Conservation (phyloP, 2,113 vertebrate genomes). For the Mus pahari region DNA sequence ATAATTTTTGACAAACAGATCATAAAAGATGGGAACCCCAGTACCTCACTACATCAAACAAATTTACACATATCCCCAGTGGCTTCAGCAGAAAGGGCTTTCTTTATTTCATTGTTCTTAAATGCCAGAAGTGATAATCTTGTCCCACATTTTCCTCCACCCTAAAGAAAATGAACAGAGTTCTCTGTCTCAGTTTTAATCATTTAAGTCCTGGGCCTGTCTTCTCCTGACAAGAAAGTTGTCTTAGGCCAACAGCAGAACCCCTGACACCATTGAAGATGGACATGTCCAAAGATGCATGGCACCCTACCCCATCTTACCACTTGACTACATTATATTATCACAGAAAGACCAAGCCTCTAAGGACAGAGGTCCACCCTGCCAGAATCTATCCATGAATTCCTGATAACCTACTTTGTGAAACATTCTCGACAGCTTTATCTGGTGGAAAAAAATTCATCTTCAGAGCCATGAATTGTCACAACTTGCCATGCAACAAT, state of each 20-base stretch:
- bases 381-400: background rate
- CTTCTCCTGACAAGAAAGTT: background rate
- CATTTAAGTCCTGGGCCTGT: background rate
- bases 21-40: constrained; percentile 4
- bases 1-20: constrained; percentile 29
- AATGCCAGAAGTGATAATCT: background rate
- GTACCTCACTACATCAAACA: background rate
- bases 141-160: background rate
- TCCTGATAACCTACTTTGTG: background rate
- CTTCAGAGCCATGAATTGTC: constrained; percentile 41
- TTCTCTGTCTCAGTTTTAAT: background rate
- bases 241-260: background rate
- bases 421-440: background rate
- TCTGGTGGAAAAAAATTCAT: constrained; percentile 45
- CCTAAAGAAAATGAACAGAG: background rate
- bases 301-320: background rate
- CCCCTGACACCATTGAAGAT: background rate
- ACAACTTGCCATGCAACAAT: constrained; percentile 30
- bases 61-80: background rate
- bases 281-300: fast-evolving
- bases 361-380: background rate
- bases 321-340: background rate
- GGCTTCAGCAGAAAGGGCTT: background rate
- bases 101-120: background rate
- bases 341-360: background rate